Evolutionary conservation across 2,888 invertebrate genomes (phyloP).

Genomic region (Archips xylosteana): DNA sequence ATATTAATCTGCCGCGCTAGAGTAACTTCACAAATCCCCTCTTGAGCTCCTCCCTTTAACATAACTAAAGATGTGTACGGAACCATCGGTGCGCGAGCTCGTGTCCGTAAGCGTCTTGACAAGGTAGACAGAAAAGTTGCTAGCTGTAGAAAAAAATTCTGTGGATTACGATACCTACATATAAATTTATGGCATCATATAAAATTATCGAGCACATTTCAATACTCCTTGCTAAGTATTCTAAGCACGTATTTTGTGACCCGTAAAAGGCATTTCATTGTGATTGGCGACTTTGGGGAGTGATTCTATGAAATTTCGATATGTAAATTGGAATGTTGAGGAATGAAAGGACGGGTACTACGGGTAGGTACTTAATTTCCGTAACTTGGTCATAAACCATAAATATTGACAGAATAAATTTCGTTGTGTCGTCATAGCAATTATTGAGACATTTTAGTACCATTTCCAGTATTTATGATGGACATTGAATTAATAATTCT

Average conservation of each 20-base stretch:
- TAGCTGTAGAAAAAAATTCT: background rate
- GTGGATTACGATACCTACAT: background rate
- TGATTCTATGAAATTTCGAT: slow-evolving; percentile 18
- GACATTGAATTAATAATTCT: too few species aligned
- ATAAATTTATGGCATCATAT: slow-evolving; percentile 1
- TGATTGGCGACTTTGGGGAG: slow-evolving; percentile 15
- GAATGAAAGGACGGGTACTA: slow-evolving; percentile 1
- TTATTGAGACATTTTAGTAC: background rate
- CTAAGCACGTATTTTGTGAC: slow-evolving; percentile 20
- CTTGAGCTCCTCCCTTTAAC: too few species aligned
- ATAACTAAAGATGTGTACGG: too few species aligned
- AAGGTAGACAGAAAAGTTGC: background rate
- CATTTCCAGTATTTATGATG: background rate
- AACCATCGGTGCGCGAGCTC: too few species aligned
- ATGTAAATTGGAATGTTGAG: slow-evolving; percentile 17
- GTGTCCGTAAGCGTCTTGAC: background rate
- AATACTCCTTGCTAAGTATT: background rate
- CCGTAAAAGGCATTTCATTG: slow-evolving; percentile 21
- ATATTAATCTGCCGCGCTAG: too few species aligned
- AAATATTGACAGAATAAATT: slow-evolving; percentile 7
- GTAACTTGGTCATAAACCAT: slow-evolving; percentile 12
- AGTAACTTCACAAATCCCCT: too few species aligned
- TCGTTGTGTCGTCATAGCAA: background rate
- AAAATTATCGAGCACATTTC: slow-evolving; percentile 18
- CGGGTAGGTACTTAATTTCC: background rate